A percentile compares a stretch with the other conserved stretches of the same genome.
phyloP scores from a whole-genome alignment of 1,140 invertebrate species.

The Drosophila setifemur region DNA sequence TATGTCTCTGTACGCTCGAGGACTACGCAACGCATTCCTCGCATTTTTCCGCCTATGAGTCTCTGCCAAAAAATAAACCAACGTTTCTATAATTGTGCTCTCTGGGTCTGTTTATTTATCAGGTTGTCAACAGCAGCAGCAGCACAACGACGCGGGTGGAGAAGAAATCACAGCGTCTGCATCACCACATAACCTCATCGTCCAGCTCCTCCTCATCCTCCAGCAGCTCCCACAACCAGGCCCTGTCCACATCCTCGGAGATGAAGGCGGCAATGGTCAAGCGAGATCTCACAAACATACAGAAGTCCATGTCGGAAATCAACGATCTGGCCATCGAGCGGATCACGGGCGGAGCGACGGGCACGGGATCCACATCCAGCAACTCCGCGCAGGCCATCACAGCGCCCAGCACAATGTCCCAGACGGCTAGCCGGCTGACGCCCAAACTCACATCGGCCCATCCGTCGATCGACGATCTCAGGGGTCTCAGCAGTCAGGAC shows the following conservation, averaged over 20 bases:
- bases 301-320: constrained; percentile 91
- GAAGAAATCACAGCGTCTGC: constrained; percentile 84
- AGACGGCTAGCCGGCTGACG: constrained; percentile 17
- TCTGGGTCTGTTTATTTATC: constrained; percentile 1
- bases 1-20: neutral
- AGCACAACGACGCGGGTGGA: constrained; percentile 84
- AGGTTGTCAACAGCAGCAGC: constrained; percentile 82
- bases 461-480: constrained; percentile 80
- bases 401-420: constrained; percentile 37
- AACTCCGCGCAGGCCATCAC: constrained; percentile 25
- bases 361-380: constrained; percentile 7
- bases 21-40: constrained; percentile 23
- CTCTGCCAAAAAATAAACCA: constrained; percentile 22
- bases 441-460: constrained; percentile 40
- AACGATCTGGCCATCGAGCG: constrained; percentile 84
- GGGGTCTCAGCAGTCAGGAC: constrained; percentile 83
- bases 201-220: constrained; percentile 76
- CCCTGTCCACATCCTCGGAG: constrained; percentile 84
- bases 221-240: constrained; percentile 71
- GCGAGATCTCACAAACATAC: constrained; percentile 89
- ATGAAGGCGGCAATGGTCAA: constrained; percentile 88
- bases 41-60: constrained; percentile 36
- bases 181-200: constrained; percentile 82
- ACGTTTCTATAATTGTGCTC: constrained; percentile 13
- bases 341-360: constrained; percentile 38